Percentiles rank a stretch among this genome's conserved stretches.
phyloP scores from a whole-genome alignment of 23 tunicate genomes.

The Styela clava region DNA sequence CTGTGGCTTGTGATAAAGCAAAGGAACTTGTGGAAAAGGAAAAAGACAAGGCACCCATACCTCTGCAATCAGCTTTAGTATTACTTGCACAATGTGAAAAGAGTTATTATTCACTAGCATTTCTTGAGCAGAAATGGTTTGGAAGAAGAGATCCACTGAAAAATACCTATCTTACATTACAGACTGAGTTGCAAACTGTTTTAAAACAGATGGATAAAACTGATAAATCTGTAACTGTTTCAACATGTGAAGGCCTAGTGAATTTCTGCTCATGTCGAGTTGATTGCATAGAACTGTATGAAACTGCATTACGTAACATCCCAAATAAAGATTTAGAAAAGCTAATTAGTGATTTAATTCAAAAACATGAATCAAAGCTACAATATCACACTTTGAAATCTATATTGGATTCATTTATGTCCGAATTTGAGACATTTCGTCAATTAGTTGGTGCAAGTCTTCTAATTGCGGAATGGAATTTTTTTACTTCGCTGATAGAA shows the following conservation, averaged over 20 bases:
- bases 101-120: slow-evolving; percentile 49
- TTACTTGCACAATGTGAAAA: slow-evolving; percentile 61
- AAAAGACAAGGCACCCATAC: neutral
- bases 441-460: slow-evolving; percentile 34
- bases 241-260: slow-evolving; percentile 36
- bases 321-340: slow-evolving; percentile 8
- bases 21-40: slow-evolving; percentile 13
- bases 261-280: slow-evolving; percentile 53
- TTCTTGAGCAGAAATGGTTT: slow-evolving; percentile 82
- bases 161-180: slow-evolving; percentile 50
- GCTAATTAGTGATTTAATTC: neutral
- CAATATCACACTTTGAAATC: neutral
- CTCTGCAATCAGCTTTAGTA: slow-evolving; percentile 39
- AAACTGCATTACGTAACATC: neutral
- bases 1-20: slow-evolving; percentile 30
- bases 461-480: slow-evolving; percentile 48
- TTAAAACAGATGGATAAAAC: slow-evolving; percentile 23
- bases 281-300: slow-evolving; percentile 50
- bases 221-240: neutral
- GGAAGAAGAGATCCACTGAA: slow-evolving; percentile 59
- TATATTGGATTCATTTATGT: neutral
- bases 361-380: neutral
- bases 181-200: slow-evolving; percentile 30
- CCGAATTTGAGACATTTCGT: slow-evolving; percentile 48
- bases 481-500: slow-evolving; percentile 31